These are phyloP conservation scores for Luperina nickerlii DNA, from an alignment of 2,888 invertebrate species.

Conservation along the genomic window DNA sequence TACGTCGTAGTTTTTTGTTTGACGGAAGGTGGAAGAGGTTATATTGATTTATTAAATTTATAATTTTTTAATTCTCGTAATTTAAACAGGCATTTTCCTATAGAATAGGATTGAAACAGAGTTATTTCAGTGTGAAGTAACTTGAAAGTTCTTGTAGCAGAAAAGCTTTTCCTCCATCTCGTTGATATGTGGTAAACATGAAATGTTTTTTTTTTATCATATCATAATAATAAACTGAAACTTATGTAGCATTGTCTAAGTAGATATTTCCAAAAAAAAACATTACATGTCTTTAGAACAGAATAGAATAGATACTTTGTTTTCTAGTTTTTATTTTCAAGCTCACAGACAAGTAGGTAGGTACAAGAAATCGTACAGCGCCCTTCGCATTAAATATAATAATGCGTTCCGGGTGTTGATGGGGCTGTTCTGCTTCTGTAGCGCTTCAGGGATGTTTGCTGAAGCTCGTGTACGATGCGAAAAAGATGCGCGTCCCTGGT, in stretches of 20 bases:
- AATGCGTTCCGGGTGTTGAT: no score
- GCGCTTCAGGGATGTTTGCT: no score
- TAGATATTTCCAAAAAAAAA: not conserved
- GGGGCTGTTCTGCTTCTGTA: no score
- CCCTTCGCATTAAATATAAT: no score
- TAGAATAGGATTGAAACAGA: not conserved
- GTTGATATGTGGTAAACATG: not conserved
- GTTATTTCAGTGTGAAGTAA: not conserved
- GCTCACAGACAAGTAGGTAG: no score
- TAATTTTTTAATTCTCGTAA: not conserved
- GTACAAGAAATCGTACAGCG: no score
- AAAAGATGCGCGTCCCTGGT: no score
- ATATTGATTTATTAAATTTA: not conserved
- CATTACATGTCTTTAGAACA: no score
- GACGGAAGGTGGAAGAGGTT: not conserved
- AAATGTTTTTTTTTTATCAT: not conserved
- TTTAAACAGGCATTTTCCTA: not conserved
- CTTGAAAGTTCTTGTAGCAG: not conserved
- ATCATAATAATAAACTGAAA: not conserved
- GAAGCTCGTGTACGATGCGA: no score
- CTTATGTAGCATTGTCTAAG: not conserved
- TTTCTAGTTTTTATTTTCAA: not conserved
- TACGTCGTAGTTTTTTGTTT: slow-evolving; percentile 3
- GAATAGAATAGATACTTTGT: no score
- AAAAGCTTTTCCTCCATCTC: not conserved